Percentiles rank a stretch among this genome's conserved stretches.
Evolutionary conservation across 2,113 vertebrate species (phyloP).

Genomic region (Lasiurus cinereus): DNA sequence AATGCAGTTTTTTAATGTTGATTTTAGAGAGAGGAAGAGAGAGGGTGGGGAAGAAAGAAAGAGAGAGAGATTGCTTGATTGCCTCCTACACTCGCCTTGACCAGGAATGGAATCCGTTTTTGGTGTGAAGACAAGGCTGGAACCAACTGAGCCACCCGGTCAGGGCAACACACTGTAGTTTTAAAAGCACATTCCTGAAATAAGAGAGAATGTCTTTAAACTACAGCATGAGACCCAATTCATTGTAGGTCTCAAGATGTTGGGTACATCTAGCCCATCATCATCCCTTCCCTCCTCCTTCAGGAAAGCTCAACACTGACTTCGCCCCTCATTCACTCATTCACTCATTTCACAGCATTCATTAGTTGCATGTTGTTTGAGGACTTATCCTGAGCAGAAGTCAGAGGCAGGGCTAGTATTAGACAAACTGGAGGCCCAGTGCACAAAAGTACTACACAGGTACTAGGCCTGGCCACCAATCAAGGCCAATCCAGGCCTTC

Average conservation of each 20-base stretch:
- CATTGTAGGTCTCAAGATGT: not conserved
- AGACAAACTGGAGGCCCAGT: not conserved
- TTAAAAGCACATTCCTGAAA: not conserved
- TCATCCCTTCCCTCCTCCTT: not conserved
- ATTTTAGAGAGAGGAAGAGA: not conserved
- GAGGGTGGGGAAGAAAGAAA: no score
- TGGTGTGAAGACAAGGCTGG: not conserved
- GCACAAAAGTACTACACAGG: no score
- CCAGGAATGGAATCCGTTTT: not conserved
- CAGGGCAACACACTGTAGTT: not conserved
- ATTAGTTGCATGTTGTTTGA: not conserved
- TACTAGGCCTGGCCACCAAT: no score
- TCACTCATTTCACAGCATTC: not conserved
- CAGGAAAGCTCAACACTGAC: not conserved
- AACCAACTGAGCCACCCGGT: not conserved
- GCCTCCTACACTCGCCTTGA: not conserved
- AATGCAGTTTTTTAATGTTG: not conserved
- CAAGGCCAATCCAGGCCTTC: no score
- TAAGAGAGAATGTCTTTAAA: not conserved
- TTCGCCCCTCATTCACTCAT: not conserved
- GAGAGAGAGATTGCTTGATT: not conserved
- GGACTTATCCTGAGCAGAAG: not conserved
- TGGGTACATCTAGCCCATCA: fast-evolving
- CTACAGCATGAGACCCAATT: not conserved
- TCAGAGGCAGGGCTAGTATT: no score